Conservation (phyloP, 2,113 vertebrate genomes). For the Percopsis transmontana region DNA sequence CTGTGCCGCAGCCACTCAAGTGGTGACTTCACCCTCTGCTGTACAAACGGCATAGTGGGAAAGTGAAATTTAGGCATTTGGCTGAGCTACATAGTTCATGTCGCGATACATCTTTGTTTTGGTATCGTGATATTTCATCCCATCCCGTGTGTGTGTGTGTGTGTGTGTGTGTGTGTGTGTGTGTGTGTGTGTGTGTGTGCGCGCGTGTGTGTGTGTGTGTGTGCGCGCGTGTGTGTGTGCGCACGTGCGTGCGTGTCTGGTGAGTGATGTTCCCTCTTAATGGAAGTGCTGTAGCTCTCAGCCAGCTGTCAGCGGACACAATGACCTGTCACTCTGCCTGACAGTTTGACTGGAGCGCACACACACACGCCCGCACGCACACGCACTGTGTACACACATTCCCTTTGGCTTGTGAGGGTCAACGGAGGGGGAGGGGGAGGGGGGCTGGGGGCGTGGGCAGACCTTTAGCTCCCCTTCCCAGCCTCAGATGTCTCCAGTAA, state of each 20-base stretch:
- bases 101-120: too few relatives aligned
- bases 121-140: too few relatives aligned
- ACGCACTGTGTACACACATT: not conserved
- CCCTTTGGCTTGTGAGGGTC: too few relatives aligned
- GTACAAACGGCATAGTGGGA: too few relatives aligned
- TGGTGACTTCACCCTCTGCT: too few relatives aligned
- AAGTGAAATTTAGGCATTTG: too few relatives aligned
- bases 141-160: not conserved
- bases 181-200: not conserved
- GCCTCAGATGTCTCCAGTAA: too few relatives aligned
- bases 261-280: constrained; percentile 61
- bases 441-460: too few relatives aligned
- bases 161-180: not conserved
- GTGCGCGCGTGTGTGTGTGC: not conserved
- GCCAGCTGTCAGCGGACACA: constrained; percentile 53
- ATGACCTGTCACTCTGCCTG: constrained; percentile 54
- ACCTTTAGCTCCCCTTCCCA: too few relatives aligned
- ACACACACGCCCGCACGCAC: constrained; percentile 14
- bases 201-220: not conserved
- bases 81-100: too few relatives aligned
- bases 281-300: constrained; percentile 57
- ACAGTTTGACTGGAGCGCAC: constrained; percentile 61
- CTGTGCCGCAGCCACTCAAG: too few relatives aligned
- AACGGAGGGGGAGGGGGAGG: too few relatives aligned
- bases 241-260: not conserved